Base-by-base conservation (phyloP, 2,797 vertebrate genomes). In the Cacajao melanocephalus region DNA sequence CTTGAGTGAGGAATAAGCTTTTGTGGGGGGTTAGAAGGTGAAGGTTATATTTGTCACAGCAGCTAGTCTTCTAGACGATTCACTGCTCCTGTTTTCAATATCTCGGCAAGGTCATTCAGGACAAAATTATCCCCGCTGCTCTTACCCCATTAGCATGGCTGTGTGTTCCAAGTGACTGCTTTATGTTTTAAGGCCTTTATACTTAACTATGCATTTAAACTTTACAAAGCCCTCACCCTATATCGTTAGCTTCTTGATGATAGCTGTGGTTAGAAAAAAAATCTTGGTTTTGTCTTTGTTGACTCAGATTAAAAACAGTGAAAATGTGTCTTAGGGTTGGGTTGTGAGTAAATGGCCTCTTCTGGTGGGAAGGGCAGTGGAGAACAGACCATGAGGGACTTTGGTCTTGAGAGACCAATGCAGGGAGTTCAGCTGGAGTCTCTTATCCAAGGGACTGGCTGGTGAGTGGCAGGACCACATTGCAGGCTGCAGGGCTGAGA, bases 271-370 rank as follows among this genome's bases (percentile, higher is more conserved):
- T 48, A 91, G 36, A n/a, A 5, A 19, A 6, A 44, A 82, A 10
- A 20, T 7, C 13, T 75, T 41, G 17, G 8, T 44, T 94, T 93
- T 87, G 4, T 92, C 24, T 83, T 93, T 97, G 70, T 96, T 92
- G 72, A 57, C 7, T 88, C 78, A 41, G 41, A 64, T 92, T 89
- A 92, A 87, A 92, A 55, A 41, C 4, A 70, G 10, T 84, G 46
- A 88, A 89, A 76, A 41, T 76, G 26, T 36, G 19, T 82, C 79
- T 64, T 4, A 44, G 26, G 30, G 22, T 57, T 61, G 28, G 28
- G 28, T 61, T 76, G 5, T 83, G 55, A 44, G 17, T 44, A 55
- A 57, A 13, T 1, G 26, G 13, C n/a, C 22, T 86, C 20, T 58
- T 61, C 36, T 78, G 20, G 28, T 7, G 7, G 48, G 44, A 84